phyloP scores from a whole-genome alignment of 1,140 invertebrate genomes.

The Phymastichus coffea region DNA sequence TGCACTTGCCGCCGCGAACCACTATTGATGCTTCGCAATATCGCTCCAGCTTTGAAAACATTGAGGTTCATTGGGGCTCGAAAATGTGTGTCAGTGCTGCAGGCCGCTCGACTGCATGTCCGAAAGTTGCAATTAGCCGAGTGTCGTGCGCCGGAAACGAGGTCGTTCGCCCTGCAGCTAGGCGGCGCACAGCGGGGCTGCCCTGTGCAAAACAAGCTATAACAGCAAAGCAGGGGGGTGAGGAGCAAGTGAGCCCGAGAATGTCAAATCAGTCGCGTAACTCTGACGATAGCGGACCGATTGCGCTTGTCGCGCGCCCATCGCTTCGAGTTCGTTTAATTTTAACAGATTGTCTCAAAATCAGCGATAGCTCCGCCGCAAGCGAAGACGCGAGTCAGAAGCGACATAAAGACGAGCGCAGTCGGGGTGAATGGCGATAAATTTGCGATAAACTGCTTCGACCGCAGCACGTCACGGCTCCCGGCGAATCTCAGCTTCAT shows the following conservation, averaged over 20 bases:
- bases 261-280: too few relatives aligned
- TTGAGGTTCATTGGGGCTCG: constrained; percentile 5
- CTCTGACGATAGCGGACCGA: constrained; percentile 17
- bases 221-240: not conserved
- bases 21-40: too few relatives aligned
- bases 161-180: constrained; percentile 7
- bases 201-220: not conserved
- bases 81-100: not conserved
- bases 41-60: too few relatives aligned
- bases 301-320: constrained; percentile 13
- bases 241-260: not conserved
- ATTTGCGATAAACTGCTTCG: constrained; percentile 17
- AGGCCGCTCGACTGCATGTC: not conserved
- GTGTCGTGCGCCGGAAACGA: constrained; percentile 22
- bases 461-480: not conserved
- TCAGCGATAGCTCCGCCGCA: too few relatives aligned
- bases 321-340: too few relatives aligned
- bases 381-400: too few relatives aligned
- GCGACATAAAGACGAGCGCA: too few relatives aligned
- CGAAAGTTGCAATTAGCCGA: constrained; percentile 26
- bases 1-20: too few relatives aligned
- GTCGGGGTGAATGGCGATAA: constrained; percentile 37
- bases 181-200: not conserved
- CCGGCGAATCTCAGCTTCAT: constrained; percentile 35
- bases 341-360: too few relatives aligned